These are phyloP conservation scores for Diarsia mendica DNA, from an alignment of 2,888 invertebrate species.

Conservation along the genomic window DNA sequence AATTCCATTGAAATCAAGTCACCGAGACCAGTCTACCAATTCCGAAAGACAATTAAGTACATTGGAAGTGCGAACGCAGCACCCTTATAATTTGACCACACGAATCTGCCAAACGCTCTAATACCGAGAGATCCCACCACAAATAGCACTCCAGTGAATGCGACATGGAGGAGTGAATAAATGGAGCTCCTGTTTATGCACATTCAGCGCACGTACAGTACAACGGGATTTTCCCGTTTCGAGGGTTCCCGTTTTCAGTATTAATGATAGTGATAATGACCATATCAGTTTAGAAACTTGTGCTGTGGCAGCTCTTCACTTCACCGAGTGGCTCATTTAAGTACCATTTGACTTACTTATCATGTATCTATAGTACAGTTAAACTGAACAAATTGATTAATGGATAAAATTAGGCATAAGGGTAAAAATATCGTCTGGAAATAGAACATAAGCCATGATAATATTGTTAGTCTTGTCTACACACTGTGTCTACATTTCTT, in stretches of 20 bases:
- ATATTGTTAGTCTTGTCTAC: too few relatives aligned
- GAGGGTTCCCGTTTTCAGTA: too few relatives aligned
- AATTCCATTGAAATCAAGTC: constrained; percentile 17
- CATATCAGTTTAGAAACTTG: too few relatives aligned
- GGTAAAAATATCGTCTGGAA: too few relatives aligned
- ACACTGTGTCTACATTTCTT: too few relatives aligned
- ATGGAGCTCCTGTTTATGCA: constrained; percentile 4
- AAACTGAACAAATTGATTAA: too few relatives aligned
- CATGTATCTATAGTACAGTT: background rate
- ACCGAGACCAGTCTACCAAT: constrained; percentile 10
- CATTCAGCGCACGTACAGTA: background rate
- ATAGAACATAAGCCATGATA: too few relatives aligned
- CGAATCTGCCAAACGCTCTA: constrained; percentile 32
- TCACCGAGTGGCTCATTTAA: background rate
- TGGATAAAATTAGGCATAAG: too few relatives aligned
- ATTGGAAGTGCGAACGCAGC: constrained; percentile 40
- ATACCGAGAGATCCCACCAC: constrained; percentile 49
- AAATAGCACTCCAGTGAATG: constrained; percentile 39
- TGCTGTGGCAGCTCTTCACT: background rate
- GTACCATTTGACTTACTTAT: background rate
- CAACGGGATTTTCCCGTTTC: too few relatives aligned
- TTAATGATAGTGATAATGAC: too few relatives aligned
- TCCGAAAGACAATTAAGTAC: constrained; percentile 47
- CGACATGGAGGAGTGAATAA: constrained; percentile 3
- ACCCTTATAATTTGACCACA: constrained; percentile 60